Conservation (phyloP, 2,113 vertebrate genomes). For the Piliocolobus tephrosceles region DNA sequence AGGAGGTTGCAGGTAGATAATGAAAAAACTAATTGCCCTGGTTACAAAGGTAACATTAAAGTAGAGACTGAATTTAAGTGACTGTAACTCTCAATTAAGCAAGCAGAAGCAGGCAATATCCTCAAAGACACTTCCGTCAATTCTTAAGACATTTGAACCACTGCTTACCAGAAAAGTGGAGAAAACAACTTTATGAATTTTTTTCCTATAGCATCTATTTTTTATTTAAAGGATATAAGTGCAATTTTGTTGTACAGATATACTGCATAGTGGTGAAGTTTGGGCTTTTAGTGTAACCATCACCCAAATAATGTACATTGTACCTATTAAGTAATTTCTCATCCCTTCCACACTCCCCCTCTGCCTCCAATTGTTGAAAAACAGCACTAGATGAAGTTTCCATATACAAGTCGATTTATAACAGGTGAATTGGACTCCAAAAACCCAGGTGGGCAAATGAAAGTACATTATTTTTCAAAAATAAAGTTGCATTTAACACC, state of each 20-base stretch:
- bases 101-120: slow-evolving; percentile 9
- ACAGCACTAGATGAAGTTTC: background rate
- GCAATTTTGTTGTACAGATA: no score
- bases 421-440: background rate
- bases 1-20: slow-evolving; percentile 42
- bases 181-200: slow-evolving; percentile 6
- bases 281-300: no score
- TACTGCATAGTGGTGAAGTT: no score
- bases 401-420: background rate
- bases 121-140: background rate
- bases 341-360: no score
- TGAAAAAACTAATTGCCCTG: slow-evolving; percentile 31
- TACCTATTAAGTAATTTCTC: no score
- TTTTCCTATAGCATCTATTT: background rate
- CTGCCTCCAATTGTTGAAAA: background rate
- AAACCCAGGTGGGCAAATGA: slow-evolving; percentile 20
- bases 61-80: slow-evolving; percentile 34
- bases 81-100: slow-evolving; percentile 34
- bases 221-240: no score
- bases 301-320: no score
- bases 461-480: slow-evolving; percentile 48
- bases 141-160: background rate
- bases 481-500: background rate
- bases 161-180: background rate
- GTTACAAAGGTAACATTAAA: slow-evolving; percentile 52